Percentiles rank a stretch among this genome's conserved stretches.
These are phyloP conservation scores for Elmis aenea DNA, from an alignment of 2,888 invertebrate species.

Conservation along the genomic window DNA sequence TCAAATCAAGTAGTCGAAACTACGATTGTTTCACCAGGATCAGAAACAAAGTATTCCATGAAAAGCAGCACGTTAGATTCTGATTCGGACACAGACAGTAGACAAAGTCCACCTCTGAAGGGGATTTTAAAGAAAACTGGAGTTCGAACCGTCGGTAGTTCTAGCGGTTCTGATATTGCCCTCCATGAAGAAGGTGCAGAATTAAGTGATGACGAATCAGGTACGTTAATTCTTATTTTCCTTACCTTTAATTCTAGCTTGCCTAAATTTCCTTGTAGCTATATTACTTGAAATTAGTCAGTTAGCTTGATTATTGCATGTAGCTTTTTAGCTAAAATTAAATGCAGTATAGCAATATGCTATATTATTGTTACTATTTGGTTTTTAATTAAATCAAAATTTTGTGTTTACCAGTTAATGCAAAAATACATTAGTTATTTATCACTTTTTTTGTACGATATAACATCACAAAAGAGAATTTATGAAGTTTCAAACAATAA, in stretches of 20 bases:
- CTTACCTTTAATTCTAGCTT: too few species aligned
- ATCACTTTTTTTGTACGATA: too few species aligned
- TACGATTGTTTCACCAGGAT: conserved; percentile 36
- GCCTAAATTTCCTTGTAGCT: conserved; percentile 5
- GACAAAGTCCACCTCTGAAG: conserved; percentile 40
- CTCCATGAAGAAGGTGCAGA: conserved; percentile 59
- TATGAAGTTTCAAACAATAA: too few species aligned
- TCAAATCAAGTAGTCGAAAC: conserved; percentile 30
- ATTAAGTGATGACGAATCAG: conserved; percentile 60
- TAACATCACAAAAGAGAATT: too few species aligned
- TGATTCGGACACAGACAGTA: conserved; percentile 47
- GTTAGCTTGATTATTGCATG: conserved; percentile 6
- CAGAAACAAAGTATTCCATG: conserved; percentile 32
- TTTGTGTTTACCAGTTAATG: too few species aligned
- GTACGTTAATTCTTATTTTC: conserved; percentile 44
- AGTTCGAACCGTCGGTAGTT: conserved; percentile 54
- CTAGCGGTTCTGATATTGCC: conserved; percentile 60
- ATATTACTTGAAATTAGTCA: conserved; percentile 10
- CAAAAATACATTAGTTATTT: too few species aligned
- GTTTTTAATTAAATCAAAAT: too few species aligned
- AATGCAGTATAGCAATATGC: too few species aligned
- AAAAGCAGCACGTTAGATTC: conserved; percentile 43
- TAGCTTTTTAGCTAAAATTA: conserved; percentile 13
- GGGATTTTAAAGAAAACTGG: conserved; percentile 42
- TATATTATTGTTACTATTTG: too few species aligned